phyloP scores from a whole-genome alignment of 2,113 vertebrate genomes.

The Ophiodon elongatus region DNA sequence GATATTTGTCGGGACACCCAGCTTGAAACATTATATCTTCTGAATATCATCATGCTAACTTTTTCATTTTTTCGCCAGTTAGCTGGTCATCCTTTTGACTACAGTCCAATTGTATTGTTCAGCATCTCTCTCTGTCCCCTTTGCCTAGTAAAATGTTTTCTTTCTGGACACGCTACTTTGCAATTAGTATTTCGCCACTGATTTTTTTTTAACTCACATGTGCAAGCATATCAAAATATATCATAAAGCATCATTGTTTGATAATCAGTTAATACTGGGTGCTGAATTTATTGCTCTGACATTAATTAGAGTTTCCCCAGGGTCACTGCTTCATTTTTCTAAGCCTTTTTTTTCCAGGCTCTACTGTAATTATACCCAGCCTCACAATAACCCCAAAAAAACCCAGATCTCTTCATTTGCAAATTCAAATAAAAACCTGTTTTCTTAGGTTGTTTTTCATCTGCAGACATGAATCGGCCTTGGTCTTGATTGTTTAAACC shows the following conservation, averaged over 20 bases:
- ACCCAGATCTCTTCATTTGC: not conserved
- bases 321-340: conserved; percentile 19
- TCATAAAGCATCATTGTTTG: conserved; percentile 13
- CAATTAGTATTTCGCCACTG: not conserved
- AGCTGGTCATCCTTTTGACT: not conserved
- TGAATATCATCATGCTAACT: not conserved
- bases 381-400: not conserved
- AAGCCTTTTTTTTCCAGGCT: conserved; percentile 5
- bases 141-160: not conserved
- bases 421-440: not conserved
- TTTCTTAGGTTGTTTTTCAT: not conserved
- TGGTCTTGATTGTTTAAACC: not conserved
- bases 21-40: not conserved
- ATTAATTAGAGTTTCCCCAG: conserved; percentile 27
- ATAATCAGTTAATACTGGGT: conserved; percentile 11
- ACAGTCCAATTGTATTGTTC: not conserved
- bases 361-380: not conserved
- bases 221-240: not conserved
- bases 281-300: not conserved
- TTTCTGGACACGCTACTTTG: not conserved
- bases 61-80: too few relatives aligned
- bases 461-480: conserved; percentile 1
- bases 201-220: not conserved
- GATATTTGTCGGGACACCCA: too few relatives aligned
- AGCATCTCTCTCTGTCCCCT: not conserved